Evolutionary conservation across 2,888 invertebrate species (phyloP).

Genomic region (Apotomis betuletana): DNA sequence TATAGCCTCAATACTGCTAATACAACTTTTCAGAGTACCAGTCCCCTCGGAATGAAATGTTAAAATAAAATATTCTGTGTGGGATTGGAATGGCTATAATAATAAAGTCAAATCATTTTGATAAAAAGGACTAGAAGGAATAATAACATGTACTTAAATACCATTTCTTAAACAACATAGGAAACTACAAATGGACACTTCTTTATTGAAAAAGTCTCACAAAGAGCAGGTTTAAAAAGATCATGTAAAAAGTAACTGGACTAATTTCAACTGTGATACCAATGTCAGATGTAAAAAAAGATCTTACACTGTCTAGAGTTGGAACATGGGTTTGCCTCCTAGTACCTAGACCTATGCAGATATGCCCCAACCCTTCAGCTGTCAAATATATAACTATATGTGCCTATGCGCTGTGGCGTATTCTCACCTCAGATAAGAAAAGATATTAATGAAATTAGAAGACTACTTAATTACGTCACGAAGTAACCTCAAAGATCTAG

Average conservation of each 20-base stretch:
- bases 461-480: conserved; percentile 40
- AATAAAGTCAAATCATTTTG: too few species aligned
- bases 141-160: too few species aligned
- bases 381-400: conserved; percentile 15
- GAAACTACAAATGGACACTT: background rate
- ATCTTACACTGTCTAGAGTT: background rate
- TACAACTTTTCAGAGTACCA: too few species aligned
- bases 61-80: too few species aligned
- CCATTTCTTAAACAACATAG: background rate
- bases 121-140: too few species aligned
- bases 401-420: conserved; percentile 1
- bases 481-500: conserved; percentile 39
- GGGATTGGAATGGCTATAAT: too few species aligned
- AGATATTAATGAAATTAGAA: conserved; percentile 1
- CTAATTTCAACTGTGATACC: background rate
- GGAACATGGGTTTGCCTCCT: background rate
- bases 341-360: conserved; percentile 4
- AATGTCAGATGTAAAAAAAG: background rate
- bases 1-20: too few species aligned
- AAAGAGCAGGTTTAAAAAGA: background rate
- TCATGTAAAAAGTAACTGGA: background rate
- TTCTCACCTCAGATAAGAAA: conserved; percentile 2
- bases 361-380: conserved; percentile 7
- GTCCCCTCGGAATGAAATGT: too few species aligned
- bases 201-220: background rate